A percentile compares a stretch with the other conserved stretches of the same genome.
These are phyloP conservation scores for Alentia gelatinosa DNA, from an alignment of 2,888 invertebrate species.

Conservation along the genomic window DNA sequence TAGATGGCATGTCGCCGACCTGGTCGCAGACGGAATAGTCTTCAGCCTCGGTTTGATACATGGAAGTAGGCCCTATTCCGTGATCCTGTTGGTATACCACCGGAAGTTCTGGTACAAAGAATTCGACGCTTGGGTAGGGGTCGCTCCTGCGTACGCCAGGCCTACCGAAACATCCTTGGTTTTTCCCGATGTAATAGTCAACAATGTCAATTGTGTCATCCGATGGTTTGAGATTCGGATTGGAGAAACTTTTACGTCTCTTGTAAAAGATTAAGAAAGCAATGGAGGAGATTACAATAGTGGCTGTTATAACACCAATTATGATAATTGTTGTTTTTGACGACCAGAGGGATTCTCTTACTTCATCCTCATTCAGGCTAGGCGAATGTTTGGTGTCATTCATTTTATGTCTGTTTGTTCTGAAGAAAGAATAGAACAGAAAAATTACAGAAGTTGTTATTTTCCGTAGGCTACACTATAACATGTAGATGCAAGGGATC, in stretches of 20 bases:
- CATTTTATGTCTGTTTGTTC: too few relatives aligned
- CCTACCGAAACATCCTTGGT: background rate
- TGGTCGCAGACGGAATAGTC: background rate
- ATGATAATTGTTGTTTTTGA: too few relatives aligned
- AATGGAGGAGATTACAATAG: background rate
- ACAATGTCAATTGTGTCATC: background rate
- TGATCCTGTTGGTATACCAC: conserved; percentile 20
- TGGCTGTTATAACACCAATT: too few relatives aligned
- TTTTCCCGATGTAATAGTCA: background rate
- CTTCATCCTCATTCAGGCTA: too few relatives aligned
- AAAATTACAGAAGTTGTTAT: too few relatives aligned
- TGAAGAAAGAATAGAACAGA: too few relatives aligned
- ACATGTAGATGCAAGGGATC: too few relatives aligned
- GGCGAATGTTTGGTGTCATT: too few relatives aligned
- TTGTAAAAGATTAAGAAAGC: background rate
- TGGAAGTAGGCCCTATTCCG: background rate
- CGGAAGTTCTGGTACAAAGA: conserved; percentile 18
- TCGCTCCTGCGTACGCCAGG: too few relatives aligned
- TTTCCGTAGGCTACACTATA: too few relatives aligned
- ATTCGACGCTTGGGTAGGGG: background rate
- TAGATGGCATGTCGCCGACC: background rate
- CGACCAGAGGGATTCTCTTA: too few relatives aligned
- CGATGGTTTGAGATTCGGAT: background rate
- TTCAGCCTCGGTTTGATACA: background rate
- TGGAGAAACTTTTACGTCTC: background rate